Evolutionary conservation across 2,888 invertebrate species (phyloP).

Genomic region (Disparrhopalites patrizii): DNA sequence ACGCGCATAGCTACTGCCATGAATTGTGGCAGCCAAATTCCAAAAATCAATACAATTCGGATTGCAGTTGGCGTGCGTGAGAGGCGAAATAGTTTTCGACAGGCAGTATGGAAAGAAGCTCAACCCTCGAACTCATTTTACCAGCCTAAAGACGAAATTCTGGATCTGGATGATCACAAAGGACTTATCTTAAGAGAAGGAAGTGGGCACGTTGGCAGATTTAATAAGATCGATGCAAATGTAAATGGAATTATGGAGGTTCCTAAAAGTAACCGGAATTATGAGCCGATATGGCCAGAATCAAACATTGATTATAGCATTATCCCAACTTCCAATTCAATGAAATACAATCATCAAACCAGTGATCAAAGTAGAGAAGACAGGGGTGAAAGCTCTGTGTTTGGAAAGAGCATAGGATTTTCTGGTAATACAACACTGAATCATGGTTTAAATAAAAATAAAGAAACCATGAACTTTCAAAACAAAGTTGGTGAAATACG

Average conservation of each 20-base stretch:
- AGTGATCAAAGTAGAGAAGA: too few relatives aligned
- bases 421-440: too few relatives aligned
- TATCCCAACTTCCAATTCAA: too few relatives aligned
- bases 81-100: constrained; percentile 51
- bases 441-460: too few relatives aligned
- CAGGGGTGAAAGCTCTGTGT: too few relatives aligned
- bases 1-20: neutral
- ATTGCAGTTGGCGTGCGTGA: constrained; percentile 49
- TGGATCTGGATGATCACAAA: too few relatives aligned
- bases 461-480: too few relatives aligned
- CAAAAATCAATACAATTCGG: constrained; percentile 30
- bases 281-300: constrained; percentile 49
- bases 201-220: too few relatives aligned
- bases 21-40: constrained; percentile 1
- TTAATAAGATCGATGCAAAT: neutral
- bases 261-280: constrained; percentile 38
- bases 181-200: too few relatives aligned
- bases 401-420: too few relatives aligned
- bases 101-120: constrained; percentile 50
- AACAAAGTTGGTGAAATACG: constrained; percentile 45
- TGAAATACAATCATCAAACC: too few relatives aligned
- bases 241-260: neutral
- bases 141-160: neutral
- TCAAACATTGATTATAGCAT: neutral
- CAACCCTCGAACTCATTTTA: neutral